phyloP scores from a whole-genome alignment of 2,888 invertebrate species.

The Belgica antarctica region DNA sequence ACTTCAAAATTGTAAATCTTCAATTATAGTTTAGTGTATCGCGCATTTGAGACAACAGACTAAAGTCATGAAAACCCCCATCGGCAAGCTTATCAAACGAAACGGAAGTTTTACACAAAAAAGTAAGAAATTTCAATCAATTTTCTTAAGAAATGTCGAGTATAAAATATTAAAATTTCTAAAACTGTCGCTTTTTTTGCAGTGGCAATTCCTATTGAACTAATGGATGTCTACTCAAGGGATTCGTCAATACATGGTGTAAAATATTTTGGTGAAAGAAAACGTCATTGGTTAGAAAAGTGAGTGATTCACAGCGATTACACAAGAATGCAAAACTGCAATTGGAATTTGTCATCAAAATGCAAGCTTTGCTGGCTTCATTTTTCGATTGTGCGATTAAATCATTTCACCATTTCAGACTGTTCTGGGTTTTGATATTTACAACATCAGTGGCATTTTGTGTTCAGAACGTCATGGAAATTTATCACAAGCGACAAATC shows the following conservation, averaged over 20 bases:
- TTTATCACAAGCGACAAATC: slow-evolving; percentile 69
- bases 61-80: background rate
- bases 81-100: background rate
- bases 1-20: no score
- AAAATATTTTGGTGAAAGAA: slow-evolving; percentile 62
- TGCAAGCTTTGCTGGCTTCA: no score
- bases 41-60: no score
- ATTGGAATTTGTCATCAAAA: no score
- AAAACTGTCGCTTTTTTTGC: background rate
- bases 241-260: slow-evolving; percentile 65
- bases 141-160: background rate
- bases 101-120: background rate
- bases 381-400: background rate
- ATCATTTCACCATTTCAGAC: background rate
- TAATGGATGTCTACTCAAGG: slow-evolving; percentile 58
- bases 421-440: slow-evolving; percentile 61
- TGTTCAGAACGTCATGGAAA: slow-evolving; percentile 60
- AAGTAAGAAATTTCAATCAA: background rate
- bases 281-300: slow-evolving; percentile 61
- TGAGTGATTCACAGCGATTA: slow-evolving; percentile 49
- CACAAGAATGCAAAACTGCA: no score
- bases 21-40: no score
- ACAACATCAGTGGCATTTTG: slow-evolving; percentile 64
- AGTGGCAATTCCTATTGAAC: background rate
- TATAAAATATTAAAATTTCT: no score